A percentile compares a stretch with the other conserved stretches of the same genome.
Conservation (phyloP, 23 tunicate species). For the Trididemnum nubilum region DNA sequence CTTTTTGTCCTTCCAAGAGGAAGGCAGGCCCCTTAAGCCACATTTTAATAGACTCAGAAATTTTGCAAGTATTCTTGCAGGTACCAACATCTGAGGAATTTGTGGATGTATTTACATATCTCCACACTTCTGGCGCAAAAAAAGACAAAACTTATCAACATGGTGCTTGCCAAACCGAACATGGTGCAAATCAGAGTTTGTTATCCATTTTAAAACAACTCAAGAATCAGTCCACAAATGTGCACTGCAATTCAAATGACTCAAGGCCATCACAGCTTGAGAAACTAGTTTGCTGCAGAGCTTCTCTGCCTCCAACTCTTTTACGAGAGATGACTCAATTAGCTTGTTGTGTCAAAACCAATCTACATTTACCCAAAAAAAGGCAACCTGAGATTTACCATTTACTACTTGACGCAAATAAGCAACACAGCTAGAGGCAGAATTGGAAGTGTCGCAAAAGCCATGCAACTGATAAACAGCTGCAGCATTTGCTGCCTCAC, state of each 20-base stretch:
- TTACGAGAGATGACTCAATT: neutral
- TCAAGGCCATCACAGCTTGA: neutral
- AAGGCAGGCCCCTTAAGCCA: neutral
- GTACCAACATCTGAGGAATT: neutral
- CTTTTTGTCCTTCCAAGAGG: neutral
- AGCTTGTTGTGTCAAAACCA: neutral
- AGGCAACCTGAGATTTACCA: neutral
- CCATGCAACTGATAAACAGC: conserved; percentile 16
- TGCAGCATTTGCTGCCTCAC: neutral
- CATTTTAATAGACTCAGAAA: neutral
- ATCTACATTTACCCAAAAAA: conserved; percentile 12
- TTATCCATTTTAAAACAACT: conserved; percentile 9
- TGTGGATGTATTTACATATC: neutral
- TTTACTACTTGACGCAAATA: conserved; percentile 2
- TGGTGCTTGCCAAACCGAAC: neutral
- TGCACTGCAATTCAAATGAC: neutral
- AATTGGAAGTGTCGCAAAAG: conserved; percentile 21
- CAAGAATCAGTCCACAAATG: conserved; percentile 6
- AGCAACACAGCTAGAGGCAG: neutral
- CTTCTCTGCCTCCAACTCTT: conserved; percentile 2
- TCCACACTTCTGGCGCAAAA: neutral
- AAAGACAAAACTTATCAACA: neutral
- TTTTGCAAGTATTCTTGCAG: neutral
- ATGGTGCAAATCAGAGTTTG: conserved; percentile 2
- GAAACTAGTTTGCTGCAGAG: neutral